A percentile compares a stretch with the other conserved stretches of the same genome.
Conservation (phyloP, 2,797 vertebrate genomes). For the Coranthus polyacanthus region DNA sequence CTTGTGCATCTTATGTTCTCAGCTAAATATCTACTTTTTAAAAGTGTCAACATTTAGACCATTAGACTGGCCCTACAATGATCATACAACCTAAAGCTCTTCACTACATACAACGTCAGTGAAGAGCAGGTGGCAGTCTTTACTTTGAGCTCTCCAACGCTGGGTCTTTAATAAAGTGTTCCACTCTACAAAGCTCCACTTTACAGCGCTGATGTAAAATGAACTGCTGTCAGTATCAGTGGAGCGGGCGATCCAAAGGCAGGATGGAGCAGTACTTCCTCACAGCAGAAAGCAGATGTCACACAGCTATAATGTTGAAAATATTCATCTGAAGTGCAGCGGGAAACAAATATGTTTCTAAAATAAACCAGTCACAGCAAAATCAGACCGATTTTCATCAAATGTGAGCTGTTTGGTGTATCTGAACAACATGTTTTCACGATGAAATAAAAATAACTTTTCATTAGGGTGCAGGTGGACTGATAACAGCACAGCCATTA, state of each 20-base stretch:
- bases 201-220: slow-evolving; percentile 52
- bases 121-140: slow-evolving; percentile 28
- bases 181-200: slow-evolving; percentile 53
- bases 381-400: not conserved
- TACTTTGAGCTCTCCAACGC: slow-evolving; percentile 50
- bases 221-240: slow-evolving; percentile 46
- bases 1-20: not conserved
- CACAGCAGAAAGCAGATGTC: slow-evolving; percentile 22
- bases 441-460: not conserved
- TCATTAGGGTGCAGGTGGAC: not conserved
- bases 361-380: not conserved
- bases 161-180: slow-evolving; percentile 67
- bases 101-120: slow-evolving; percentile 10
- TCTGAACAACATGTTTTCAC: not conserved
- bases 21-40: not conserved
- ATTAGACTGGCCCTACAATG: too few relatives aligned
- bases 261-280: slow-evolving; percentile 15
- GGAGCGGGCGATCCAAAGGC: slow-evolving; percentile 24
- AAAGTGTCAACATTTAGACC: not conserved
- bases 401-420: not conserved
- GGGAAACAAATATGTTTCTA: not conserved
- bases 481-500: slow-evolving; percentile 1
- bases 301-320: slow-evolving; percentile 6
- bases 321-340: not conserved
- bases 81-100: slow-evolving; percentile 31